A percentile compares a stretch with the other conserved stretches of the same genome.
Conservation (phyloP, 2,113 vertebrate species). For the Orycteropus afer region DNA sequence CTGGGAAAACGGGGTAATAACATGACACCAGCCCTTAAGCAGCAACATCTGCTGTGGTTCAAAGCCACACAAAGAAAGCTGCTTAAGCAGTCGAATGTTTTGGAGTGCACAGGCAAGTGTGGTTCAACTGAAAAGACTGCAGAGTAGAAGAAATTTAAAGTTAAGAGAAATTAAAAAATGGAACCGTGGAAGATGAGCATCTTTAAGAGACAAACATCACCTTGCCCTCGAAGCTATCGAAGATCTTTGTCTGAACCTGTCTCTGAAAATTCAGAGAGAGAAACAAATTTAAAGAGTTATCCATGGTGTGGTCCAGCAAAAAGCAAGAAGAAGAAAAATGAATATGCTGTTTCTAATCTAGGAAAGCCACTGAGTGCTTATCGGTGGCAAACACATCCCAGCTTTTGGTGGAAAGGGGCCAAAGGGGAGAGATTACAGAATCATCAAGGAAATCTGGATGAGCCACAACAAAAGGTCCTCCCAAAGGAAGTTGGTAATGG, state of each 20-base stretch:
- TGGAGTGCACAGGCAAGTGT: constrained; percentile 73
- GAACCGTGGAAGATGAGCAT: constrained; percentile 82
- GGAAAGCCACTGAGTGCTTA: constrained; percentile 70
- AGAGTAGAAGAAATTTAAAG: constrained; percentile 54
- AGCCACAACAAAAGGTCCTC: constrained; percentile 51
- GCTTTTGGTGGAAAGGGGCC: constrained; percentile 69
- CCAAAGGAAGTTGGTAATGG: neutral
- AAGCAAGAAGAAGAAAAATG: constrained; percentile 80
- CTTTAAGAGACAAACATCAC: constrained; percentile 82
- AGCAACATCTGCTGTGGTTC: constrained; percentile 78
- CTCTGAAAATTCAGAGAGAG: constrained; percentile 60
- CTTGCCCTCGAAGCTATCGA: constrained; percentile 77
- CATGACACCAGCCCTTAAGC: constrained; percentile 74
- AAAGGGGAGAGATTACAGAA: constrained; percentile 62
- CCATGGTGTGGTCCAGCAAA: constrained; percentile 80
- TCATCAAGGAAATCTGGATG: neutral
- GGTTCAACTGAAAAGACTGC: constrained; percentile 59
- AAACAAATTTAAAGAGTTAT: constrained; percentile 78
- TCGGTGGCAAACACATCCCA: constrained; percentile 82
- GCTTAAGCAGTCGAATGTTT: constrained; percentile 70
- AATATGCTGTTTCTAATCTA: constrained; percentile 63
- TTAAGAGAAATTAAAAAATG: constrained; percentile 51
- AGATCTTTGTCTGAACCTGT: constrained; percentile 86
- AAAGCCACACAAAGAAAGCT: constrained; percentile 69
- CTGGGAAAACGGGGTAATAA: constrained; percentile 77